A percentile compares a stretch with the other conserved stretches of the same genome.
phyloP scores from a whole-genome alignment of 2,797 vertebrate species.

The Heterohyrax brucei region DNA sequence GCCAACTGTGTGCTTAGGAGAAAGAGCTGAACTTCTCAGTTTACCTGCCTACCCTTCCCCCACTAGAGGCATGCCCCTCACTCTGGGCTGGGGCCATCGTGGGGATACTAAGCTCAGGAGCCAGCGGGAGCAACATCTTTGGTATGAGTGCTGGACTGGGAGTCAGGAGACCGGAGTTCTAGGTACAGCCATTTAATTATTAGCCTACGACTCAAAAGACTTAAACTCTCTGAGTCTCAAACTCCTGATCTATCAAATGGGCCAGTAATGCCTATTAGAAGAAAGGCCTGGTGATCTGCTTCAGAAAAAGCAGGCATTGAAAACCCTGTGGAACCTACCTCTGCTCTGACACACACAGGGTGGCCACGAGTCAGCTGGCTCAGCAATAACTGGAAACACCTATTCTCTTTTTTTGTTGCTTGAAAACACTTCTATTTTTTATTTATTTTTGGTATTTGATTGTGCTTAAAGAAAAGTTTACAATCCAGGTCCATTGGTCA shows the following conservation, averaged over 20 bases:
- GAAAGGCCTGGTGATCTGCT: not conserved
- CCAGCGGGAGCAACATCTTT: not conserved
- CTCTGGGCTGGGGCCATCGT: too few species aligned
- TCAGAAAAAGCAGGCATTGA: not conserved
- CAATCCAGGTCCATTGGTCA: too few species aligned
- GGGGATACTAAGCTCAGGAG: not conserved
- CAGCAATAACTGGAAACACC: too few species aligned
- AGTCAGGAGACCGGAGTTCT: not conserved
- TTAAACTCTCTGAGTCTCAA: not conserved
- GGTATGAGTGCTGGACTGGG: too few species aligned
- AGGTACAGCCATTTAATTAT: not conserved
- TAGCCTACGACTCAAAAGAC: not conserved
- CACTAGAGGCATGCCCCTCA: accelerated
- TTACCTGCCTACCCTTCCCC: not conserved
- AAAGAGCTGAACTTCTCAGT: not conserved
- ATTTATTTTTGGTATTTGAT: too few species aligned
- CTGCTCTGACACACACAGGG: too few species aligned
- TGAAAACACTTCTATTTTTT: too few species aligned
- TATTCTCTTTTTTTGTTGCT: too few species aligned
- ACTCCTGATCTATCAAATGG: not conserved
- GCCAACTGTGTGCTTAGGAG: not conserved
- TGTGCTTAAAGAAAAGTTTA: too few species aligned
- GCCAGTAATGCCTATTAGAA: not conserved
- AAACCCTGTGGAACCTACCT: not conserved
- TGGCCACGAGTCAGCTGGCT: too few species aligned